phyloP scores from a whole-genome alignment of 2,888 invertebrate genomes.

The Glaucopsyche alexis region DNA sequence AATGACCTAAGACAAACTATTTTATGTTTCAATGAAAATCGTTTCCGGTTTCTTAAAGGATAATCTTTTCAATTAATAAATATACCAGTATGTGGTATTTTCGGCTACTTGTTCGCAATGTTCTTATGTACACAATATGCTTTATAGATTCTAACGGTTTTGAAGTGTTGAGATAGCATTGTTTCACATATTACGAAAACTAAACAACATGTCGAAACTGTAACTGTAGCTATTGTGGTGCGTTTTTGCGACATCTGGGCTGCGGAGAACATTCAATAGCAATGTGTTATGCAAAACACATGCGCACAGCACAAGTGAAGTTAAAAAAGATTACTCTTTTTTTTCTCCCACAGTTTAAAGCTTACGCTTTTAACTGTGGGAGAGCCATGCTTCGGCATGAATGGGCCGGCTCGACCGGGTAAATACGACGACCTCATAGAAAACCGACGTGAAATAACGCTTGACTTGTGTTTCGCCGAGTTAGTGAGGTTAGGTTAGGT shows the following conservation, averaged over 20 bases:
- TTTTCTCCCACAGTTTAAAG: too few relatives aligned
- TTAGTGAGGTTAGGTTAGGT: too few relatives aligned
- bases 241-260: slow-evolving; percentile 42
- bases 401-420: too few relatives aligned
- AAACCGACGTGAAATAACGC: too few relatives aligned
- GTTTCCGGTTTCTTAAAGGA: too few relatives aligned
- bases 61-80: neutral
- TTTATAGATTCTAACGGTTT: slow-evolving; percentile 8
- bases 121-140: neutral
- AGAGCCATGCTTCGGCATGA: too few relatives aligned
- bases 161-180: slow-evolving; percentile 37
- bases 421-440: too few relatives aligned
- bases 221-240: slow-evolving; percentile 43
- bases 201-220: slow-evolving; percentile 41
- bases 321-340: slow-evolving; percentile 14
- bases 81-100: neutral
- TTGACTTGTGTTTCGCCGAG: too few relatives aligned
- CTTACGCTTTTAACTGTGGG: neutral
- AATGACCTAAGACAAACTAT: too few relatives aligned
- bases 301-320: slow-evolving; percentile 18
- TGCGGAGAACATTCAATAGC: slow-evolving; percentile 38
- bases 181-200: slow-evolving; percentile 42
- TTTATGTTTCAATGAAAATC: too few relatives aligned
- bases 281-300: slow-evolving; percentile 33
- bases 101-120: neutral